Evolutionary conservation across 2,797 vertebrate genomes (phyloP).

Genomic region (Hapalemur alaotrensis): DNA sequence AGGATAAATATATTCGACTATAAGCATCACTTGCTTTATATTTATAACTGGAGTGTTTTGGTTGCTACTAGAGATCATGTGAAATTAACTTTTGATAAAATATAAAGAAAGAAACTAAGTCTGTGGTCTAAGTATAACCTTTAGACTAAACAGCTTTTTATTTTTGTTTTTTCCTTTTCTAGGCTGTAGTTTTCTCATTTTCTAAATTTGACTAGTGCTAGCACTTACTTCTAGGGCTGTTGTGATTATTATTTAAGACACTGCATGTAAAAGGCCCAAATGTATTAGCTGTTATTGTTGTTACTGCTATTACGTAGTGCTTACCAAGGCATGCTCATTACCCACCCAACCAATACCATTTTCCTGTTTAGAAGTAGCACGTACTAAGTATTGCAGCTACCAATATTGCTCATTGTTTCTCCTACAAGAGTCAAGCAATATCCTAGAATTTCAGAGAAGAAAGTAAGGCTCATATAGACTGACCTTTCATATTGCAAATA

Average conservation of each 20-base stretch:
- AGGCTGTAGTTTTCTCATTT: not conserved
- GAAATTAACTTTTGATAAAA: not conserved
- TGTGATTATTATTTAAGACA: not conserved
- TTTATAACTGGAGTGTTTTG: not conserved
- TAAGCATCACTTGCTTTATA: not conserved
- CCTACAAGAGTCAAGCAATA: not conserved
- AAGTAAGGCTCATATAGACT: not conserved
- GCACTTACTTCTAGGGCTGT: not conserved
- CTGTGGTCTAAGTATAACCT: not conserved
- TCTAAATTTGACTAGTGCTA: not conserved
- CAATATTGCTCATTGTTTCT: not conserved
- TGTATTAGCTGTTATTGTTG: not conserved
- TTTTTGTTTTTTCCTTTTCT: not conserved
- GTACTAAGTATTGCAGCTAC: not conserved
- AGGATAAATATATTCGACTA: not conserved
- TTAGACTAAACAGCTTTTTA: not conserved
- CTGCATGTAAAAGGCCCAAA: not conserved
- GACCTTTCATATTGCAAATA: not conserved
- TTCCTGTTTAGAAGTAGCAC: not conserved
- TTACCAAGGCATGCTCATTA: not conserved
- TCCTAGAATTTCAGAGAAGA: not conserved
- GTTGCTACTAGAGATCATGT: not conserved
- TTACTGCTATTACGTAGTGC: not conserved
- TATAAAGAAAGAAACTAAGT: not conserved
- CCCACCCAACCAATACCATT: not conserved